A percentile compares a stretch with the other conserved stretches of the same genome.
phyloP scores from a whole-genome alignment of 2,797 vertebrate species.

The Arremon aurantiirostris region DNA sequence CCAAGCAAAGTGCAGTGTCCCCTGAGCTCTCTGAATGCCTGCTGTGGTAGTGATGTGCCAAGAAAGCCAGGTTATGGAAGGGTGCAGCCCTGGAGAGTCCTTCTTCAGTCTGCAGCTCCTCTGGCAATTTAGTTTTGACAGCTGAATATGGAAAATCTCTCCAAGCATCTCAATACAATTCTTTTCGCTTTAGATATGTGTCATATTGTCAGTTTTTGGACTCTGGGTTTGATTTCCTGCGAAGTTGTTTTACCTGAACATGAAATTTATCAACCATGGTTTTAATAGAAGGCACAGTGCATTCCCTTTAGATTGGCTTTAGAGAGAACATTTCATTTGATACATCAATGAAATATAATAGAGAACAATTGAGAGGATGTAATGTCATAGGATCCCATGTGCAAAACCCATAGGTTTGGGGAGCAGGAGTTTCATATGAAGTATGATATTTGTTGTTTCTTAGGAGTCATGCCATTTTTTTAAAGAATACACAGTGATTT shows the following conservation, averaged over 20 bases:
- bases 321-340: not conserved
- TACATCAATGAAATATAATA: not conserved
- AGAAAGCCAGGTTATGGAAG: slow-evolving; percentile 65
- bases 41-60: slow-evolving; percentile 36
- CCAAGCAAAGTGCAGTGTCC: not conserved
- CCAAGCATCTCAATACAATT: not conserved
- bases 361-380: not conserved
- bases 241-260: not conserved
- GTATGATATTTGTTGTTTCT: not conserved
- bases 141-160: slow-evolving; percentile 25
- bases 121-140: slow-evolving; percentile 31
- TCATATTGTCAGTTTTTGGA: not conserved
- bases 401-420: not conserved
- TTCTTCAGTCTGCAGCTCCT: slow-evolving; percentile 63
- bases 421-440: not conserved
- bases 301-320: not conserved
- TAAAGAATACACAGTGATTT: not conserved
- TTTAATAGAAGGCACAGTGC: not conserved
- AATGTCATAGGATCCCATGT: not conserved
- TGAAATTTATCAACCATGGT: not conserved
- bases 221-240: not conserved
- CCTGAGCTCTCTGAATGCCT: slow-evolving; percentile 35
- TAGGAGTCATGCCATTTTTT: not conserved
- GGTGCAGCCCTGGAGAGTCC: slow-evolving; percentile 51
- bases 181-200: not conserved